Conservation (phyloP, 2,797 vertebrate species). For the Sylvilagus floridanus region DNA sequence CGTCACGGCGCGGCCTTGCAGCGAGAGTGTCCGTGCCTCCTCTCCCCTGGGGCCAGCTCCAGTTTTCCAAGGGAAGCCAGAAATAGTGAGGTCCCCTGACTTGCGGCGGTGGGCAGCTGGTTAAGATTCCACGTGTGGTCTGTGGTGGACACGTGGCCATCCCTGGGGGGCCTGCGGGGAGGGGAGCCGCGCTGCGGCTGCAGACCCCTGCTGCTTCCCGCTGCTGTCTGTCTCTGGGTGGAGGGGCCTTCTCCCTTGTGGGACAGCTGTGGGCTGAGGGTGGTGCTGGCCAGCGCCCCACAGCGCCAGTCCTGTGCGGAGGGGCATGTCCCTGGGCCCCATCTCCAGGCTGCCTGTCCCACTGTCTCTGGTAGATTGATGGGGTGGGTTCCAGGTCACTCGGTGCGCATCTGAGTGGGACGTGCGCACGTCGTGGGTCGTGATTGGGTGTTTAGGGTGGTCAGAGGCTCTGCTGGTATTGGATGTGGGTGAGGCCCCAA, state of each 20-base stretch:
- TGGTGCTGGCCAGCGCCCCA: too few species aligned
- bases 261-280: neutral
- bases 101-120: neutral
- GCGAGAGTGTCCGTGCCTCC: neutral
- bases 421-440: rapidly evolving
- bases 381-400: neutral
- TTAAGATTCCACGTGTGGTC: neutral
- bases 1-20: neutral
- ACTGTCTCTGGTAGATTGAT: too few species aligned
- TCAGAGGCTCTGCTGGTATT: too few species aligned
- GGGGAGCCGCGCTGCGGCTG: neutral
- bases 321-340: neutral
- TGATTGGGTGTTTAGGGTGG: too few species aligned
- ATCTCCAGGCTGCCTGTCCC: neutral
- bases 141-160: neutral
- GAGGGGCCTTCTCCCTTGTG: too few species aligned
- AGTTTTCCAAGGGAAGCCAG: neutral
- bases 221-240: neutral
- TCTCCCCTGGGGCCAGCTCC: neutral
- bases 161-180: neutral
- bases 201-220: too few species aligned
- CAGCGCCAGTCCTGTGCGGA: too few species aligned
- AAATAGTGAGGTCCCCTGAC: neutral
- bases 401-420: too few species aligned
- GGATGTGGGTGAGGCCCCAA: too few species aligned